A percentile compares a stretch with the other conserved stretches of the same genome.
Conservation (phyloP, 2,888 invertebrate genomes). For the Pasiphila rectangulata region DNA sequence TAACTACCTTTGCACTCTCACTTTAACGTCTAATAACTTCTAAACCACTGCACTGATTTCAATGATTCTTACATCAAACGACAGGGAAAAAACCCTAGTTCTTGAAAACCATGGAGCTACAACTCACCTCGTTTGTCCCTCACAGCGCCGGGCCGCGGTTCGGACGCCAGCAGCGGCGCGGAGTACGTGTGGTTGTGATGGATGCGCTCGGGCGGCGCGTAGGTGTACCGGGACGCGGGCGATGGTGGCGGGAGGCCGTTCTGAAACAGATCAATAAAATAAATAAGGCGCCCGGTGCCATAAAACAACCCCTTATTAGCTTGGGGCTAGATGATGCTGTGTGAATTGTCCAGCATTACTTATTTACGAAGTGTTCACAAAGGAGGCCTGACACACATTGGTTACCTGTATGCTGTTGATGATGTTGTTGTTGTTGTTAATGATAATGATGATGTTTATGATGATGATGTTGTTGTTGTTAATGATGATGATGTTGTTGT, state of each 20-base stretch:
- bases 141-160: slow-evolving; percentile 78
- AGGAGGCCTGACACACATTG: too few species aligned
- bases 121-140: slow-evolving; percentile 85
- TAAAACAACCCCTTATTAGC: too few species aligned
- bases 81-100: slow-evolving; percentile 1
- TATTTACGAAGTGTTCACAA: too few species aligned
- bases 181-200: slow-evolving; percentile 95
- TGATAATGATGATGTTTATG: too few species aligned
- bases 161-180: slow-evolving; percentile 79
- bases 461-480: too few species aligned
- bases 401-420: too few species aligned
- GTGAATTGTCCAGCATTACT: too few species aligned
- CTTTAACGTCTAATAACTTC: neutral
- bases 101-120: neutral
- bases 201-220: slow-evolving; percentile 79
- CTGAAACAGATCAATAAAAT: slow-evolving; percentile 14
- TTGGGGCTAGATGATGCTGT: too few species aligned
- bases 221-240: slow-evolving; percentile 45
- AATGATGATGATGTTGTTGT: too few species aligned
- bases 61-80: neutral
- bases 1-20: too few species aligned
- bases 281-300: too few species aligned
- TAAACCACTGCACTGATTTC: slow-evolving; percentile 4
- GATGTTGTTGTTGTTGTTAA: too few species aligned
- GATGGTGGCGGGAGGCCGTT: slow-evolving; percentile 18